Percentiles rank a stretch among this genome's conserved stretches.
Evolutionary conservation across 2,797 vertebrate genomes (phyloP).

Genomic region (Heterohyrax brucei): DNA sequence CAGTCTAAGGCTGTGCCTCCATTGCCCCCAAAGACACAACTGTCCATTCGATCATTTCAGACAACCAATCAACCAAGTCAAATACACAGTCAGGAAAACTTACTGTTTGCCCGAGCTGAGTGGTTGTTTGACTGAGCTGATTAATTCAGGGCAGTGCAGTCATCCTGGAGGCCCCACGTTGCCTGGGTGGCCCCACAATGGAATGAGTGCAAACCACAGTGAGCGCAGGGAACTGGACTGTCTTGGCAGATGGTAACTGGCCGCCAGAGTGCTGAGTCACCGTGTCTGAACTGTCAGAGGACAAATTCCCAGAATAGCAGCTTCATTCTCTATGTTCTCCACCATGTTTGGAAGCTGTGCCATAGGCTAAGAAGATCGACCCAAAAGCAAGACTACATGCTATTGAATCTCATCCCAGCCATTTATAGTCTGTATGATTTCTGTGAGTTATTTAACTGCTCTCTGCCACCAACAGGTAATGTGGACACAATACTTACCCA

Average conservation of each 20-base stretch:
- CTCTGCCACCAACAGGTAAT: not conserved
- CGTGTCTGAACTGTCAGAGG: not conserved
- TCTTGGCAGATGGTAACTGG: not conserved
- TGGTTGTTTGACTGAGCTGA: not conserved
- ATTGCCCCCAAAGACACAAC: not conserved
- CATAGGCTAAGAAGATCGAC: not conserved
- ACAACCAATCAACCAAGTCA: not conserved
- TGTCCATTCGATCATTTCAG: not conserved
- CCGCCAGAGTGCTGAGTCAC: not conserved
- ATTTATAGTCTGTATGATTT: not conserved
- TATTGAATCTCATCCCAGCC: not conserved
- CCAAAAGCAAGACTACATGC: not conserved
- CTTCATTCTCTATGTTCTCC: not conserved
- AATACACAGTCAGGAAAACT: not conserved
- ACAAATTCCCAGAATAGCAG: not conserved
- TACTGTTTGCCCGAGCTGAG: not conserved
- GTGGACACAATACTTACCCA: not conserved
- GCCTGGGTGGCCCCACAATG: rapidly evolving
- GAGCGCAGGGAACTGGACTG: not conserved
- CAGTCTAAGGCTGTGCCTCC: not conserved
- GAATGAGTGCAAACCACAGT: not conserved
- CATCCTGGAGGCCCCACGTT: not conserved
- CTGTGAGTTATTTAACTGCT: not conserved
- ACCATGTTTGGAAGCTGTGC: not conserved
- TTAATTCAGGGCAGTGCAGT: not conserved